These are phyloP conservation scores for Samia ricini DNA, from an alignment of 1,140 invertebrate genomes.

Conservation along the genomic window DNA sequence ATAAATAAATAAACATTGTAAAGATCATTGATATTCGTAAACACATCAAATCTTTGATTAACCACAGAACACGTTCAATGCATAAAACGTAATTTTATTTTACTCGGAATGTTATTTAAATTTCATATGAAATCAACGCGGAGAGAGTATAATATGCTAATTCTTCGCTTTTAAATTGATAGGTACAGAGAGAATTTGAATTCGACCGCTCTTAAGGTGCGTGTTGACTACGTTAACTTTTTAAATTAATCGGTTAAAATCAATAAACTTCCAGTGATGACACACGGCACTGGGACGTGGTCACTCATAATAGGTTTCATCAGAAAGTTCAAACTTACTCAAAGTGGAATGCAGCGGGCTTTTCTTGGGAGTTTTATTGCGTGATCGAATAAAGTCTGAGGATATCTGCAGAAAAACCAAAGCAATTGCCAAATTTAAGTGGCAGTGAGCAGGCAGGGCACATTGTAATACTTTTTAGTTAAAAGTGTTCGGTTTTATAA, in stretches of 20 bases:
- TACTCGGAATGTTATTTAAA: conserved; percentile 16
- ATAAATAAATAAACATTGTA: neutral
- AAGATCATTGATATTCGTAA: neutral
- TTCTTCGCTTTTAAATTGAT: conserved; percentile 21
- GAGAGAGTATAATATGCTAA: conserved; percentile 21
- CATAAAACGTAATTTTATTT: neutral
- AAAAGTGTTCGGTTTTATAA: no score
- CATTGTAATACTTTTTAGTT: no score
- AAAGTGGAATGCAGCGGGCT: no score
- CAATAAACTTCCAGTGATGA: no score
- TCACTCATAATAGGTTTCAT: no score
- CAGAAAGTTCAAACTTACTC: no score
- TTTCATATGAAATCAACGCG: conserved; percentile 28
- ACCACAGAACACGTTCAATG: neutral
- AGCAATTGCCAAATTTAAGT: no score
- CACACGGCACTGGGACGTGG: no score
- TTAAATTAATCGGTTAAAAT: neutral
- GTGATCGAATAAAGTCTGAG: no score
- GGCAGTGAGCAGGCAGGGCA: no score
- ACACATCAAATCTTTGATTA: neutral
- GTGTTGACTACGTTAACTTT: neutral
- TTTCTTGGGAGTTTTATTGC: no score
- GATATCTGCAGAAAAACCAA: no score
- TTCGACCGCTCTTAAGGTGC: conserved; percentile 10
- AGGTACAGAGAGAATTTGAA: conserved; percentile 21